Evolutionary conservation across 2,797 vertebrate species (phyloP).

Genomic region (Dipus sagitta): DNA sequence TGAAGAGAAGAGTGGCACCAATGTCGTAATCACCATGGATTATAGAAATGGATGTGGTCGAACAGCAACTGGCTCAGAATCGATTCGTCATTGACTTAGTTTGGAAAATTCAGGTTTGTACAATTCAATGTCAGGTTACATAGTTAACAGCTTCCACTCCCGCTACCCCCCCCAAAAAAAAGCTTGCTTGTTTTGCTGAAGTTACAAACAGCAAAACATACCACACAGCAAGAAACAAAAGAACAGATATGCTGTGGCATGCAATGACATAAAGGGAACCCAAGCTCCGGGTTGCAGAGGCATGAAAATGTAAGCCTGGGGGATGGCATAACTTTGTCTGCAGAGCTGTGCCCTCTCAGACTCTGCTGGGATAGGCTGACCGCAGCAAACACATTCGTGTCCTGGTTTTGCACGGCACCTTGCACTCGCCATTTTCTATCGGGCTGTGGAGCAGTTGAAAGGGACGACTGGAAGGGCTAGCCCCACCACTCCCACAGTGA

Average conservation of each 20-base stretch:
- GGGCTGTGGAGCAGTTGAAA: not conserved
- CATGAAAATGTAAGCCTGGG: not conserved
- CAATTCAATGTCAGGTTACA: slow-evolving; percentile 37
- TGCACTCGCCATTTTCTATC: not conserved
- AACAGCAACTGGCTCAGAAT: not conserved
- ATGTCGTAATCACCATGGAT: not conserved
- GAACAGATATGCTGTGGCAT: not conserved
- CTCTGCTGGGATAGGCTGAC: not conserved
- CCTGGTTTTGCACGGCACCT: not conserved
- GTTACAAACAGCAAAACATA: not conserved
- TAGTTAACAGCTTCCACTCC: not conserved
- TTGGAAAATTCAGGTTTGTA: slow-evolving; percentile 37
- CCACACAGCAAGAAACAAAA: not conserved
- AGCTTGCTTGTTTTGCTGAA: not conserved
- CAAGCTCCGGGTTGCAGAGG: not conserved
- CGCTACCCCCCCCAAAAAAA: not conserved
- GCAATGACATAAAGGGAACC: not conserved
- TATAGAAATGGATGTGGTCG: not conserved
- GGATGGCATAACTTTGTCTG: not conserved
- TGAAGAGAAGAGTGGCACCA: not conserved
- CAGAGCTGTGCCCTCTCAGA: not conserved
- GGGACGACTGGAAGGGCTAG: not conserved
- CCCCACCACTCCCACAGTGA: not conserved
- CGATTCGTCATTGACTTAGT: slow-evolving; percentile 16
- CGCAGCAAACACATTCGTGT: not conserved